Percentiles rank a stretch among this genome's conserved stretches.
Evolutionary conservation across 2,888 invertebrate genomes (phyloP).

Genomic region (Agelastica alni): DNA sequence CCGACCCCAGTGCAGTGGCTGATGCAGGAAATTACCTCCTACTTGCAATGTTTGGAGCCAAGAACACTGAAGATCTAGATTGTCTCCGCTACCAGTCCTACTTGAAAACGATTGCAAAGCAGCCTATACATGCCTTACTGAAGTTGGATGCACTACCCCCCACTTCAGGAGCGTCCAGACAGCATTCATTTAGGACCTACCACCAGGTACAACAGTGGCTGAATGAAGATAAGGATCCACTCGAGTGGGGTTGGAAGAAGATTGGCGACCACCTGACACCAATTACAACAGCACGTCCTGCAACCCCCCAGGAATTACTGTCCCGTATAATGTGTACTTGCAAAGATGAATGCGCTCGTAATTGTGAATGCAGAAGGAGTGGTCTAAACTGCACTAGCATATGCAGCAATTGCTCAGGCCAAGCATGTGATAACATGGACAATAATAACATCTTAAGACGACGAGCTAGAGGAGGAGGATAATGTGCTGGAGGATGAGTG

Average conservation of each 20-base stretch:
- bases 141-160: constrained; percentile 5
- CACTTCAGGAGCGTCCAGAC: not conserved
- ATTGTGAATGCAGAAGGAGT: constrained; percentile 19
- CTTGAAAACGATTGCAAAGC: constrained; percentile 21
- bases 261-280: constrained; percentile 24
- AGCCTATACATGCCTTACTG: constrained; percentile 17
- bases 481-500: constrained; percentile 20
- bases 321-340: constrained; percentile 15
- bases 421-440: constrained; percentile 20
- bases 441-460: constrained; percentile 17
- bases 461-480: constrained; percentile 20
- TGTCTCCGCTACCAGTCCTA: constrained; percentile 20
- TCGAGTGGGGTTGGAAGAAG: constrained; percentile 23
- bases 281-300: constrained; percentile 25
- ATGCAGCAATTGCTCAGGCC: constrained; percentile 18
- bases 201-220: not conserved
- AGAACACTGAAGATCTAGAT: constrained; percentile 18
- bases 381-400: constrained; percentile 20
- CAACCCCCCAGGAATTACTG: constrained; percentile 25
- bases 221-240: constrained; percentile 17
- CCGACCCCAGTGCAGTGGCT: too few species aligned
- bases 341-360: constrained; percentile 20
- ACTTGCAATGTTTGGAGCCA: constrained; percentile 19
- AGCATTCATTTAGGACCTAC: not conserved
- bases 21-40: constrained; percentile 20